Conservation (phyloP, 2,888 invertebrate species). For the Trilocha varians region DNA sequence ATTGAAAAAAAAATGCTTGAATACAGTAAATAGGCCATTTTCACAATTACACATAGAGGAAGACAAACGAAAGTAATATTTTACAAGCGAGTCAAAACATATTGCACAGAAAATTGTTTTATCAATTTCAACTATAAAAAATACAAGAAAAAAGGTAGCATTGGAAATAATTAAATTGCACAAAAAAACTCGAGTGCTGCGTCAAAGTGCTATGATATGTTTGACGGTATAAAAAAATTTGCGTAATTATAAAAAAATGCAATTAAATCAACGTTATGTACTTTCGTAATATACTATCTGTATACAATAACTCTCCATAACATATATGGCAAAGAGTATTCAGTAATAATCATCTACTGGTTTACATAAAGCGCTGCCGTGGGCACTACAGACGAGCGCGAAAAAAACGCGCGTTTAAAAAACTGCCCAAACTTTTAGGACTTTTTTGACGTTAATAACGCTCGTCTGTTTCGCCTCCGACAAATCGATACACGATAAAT, state of each 20-base stretch:
- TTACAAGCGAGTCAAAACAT: constrained; percentile 22
- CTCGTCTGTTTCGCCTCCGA: constrained; percentile 11
- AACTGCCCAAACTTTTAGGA: neutral
- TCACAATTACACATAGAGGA: constrained; percentile 36
- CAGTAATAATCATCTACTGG: constrained; percentile 19
- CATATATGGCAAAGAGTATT: constrained; percentile 36
- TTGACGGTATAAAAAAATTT: constrained; percentile 16
- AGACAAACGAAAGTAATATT: constrained; percentile 31
- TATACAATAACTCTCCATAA: constrained; percentile 37
- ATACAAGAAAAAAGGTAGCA: neutral
- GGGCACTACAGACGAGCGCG: neutral
- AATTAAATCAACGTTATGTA: constrained; percentile 25
- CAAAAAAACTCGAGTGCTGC: neutral
- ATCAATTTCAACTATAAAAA: too few species aligned
- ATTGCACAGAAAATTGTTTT: constrained; percentile 38
- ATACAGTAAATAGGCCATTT: constrained; percentile 39
- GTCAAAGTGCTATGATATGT: neutral
- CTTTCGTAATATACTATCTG: constrained; percentile 29
- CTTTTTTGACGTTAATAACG: neutral
- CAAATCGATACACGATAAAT: constrained; percentile 32
- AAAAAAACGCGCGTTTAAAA: neutral
- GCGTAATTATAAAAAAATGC: constrained; percentile 27
- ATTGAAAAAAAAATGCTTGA: constrained; percentile 35
- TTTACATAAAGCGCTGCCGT: constrained; percentile 4
- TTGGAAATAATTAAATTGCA: neutral